Base-by-base conservation (phyloP, 2,113 vertebrate species). In the Ageneiosus marmoratus region DNA sequence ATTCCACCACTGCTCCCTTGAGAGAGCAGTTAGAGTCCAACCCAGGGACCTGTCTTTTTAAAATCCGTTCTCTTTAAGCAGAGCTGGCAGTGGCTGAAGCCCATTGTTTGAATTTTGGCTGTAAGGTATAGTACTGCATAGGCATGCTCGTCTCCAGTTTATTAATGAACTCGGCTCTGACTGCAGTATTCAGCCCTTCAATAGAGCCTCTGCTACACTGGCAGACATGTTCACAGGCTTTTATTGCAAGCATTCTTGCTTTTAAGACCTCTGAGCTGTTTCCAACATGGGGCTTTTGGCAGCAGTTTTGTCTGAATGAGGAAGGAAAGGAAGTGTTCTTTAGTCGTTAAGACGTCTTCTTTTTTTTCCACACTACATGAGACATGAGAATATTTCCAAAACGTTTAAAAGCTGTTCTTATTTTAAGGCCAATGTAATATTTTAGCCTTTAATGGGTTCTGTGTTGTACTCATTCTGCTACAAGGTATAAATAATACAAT, bases 101-200 rank as follows among this genome's bases (percentile, higher is more conserved):
- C 37, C 16, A 46, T 81, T 73, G 80, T 58, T 81, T 70, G 53
- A 81, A 48, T 53, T 81, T 73, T 81, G 67, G 70, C 37, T 82
- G 22, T 29, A 16, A 63, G 44, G 44, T 29, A 41, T 63, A 44
- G 60, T 18, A 48, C 62, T 76, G 58, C 32, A 53, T 9, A 46
- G 27, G 9, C 34, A 5, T 37, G 67, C 74, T 84, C 48, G 58
- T 82, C 81, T 74, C 56, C 65, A 86, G 86, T 85, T 60, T 87
- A 72, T 81, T 73, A 73, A 81, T 72, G 79, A 81, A 44, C 79
- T 81, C 11, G 0, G 29, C 56, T 75, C 41, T 80, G 44, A 32
- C 32, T 81, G 50, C 67, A 81, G 24, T 48, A 20, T 53, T 76
- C 44, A 63, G 44, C 51, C 20, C 46, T 73, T 46, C 80, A 73